Evolutionary conservation across 2,113 vertebrate genomes (phyloP).

Genomic region (Anser cygnoides): DNA sequence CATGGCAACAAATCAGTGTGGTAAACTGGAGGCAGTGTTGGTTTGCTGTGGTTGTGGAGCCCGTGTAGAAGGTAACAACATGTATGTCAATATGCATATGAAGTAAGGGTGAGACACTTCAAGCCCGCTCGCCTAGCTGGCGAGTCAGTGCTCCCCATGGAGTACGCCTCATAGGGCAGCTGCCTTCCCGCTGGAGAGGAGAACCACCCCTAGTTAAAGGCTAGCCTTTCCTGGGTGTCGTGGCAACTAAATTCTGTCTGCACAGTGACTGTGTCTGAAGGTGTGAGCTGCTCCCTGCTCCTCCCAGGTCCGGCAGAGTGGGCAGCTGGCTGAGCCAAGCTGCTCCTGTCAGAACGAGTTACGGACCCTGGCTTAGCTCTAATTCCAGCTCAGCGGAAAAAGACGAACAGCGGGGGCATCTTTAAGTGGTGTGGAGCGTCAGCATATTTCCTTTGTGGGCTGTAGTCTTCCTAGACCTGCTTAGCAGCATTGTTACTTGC

Average conservation of each 20-base stretch:
- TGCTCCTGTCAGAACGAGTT: too few species aligned
- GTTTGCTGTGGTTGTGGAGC: neutral
- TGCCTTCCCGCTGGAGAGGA: neutral
- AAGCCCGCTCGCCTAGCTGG: fast-evolving
- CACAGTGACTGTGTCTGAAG: neutral
- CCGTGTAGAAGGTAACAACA: neutral
- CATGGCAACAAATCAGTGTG: neutral
- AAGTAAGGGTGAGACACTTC: neutral
- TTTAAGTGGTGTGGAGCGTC: neutral
- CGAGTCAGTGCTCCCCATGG: neutral
- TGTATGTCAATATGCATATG: neutral
- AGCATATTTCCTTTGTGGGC: neutral
- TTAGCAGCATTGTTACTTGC: neutral
- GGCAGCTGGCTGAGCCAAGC: neutral
- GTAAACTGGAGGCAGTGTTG: neutral
- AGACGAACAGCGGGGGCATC: neutral
- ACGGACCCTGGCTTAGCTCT: neutral
- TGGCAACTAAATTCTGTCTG: neutral
- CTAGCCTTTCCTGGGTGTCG: neutral
- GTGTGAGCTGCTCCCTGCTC: neutral
- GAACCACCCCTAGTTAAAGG: neutral
- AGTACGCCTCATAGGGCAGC: neutral
- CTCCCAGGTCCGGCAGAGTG: neutral
- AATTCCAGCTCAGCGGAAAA: neutral
- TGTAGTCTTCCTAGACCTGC: neutral